phyloP scores from a whole-genome alignment of 2,113 vertebrate species.

The Xenopus laevis region DNA sequence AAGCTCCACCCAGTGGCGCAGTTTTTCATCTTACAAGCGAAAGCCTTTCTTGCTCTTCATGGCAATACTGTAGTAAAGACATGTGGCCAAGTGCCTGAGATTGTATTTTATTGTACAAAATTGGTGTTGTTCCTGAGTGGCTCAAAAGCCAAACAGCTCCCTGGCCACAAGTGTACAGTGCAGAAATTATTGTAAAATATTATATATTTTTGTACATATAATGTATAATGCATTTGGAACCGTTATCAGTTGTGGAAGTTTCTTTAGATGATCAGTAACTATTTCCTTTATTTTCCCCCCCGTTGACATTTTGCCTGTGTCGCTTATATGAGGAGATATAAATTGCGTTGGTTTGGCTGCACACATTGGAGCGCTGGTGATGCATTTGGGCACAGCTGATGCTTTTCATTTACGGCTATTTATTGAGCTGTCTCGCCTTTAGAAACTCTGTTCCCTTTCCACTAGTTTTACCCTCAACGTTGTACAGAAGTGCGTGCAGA shows the following conservation, averaged over 20 bases:
- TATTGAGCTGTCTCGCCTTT: too few species aligned
- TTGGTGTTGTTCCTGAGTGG: background rate
- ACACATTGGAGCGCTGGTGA: too few species aligned
- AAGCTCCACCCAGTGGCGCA: background rate
- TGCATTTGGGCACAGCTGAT: too few species aligned
- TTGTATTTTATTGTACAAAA: conserved; percentile 47
- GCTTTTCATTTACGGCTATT: too few species aligned
- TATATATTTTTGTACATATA: conserved; percentile 52
- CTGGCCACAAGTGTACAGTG: background rate
- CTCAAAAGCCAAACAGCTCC: background rate
- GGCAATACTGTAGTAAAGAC: conserved; percentile 51
- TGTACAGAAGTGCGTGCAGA: too few species aligned
- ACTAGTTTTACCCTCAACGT: too few species aligned
- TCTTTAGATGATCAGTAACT: background rate
- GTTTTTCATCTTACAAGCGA: background rate
- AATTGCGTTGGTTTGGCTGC: too few species aligned
- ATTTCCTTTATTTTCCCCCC: too few species aligned
- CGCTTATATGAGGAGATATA: too few species aligned
- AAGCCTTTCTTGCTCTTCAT: conserved; percentile 39
- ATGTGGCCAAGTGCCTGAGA: conserved; percentile 6
- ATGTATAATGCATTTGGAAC: conserved; percentile 36
- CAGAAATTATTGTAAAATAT: conserved; percentile 34
- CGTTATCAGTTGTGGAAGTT: conserved; percentile 44
- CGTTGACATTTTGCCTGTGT: too few species aligned
- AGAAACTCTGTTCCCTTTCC: too few species aligned